These are phyloP conservation scores for Pachydiplax longipennis DNA, from an alignment of 2,888 invertebrate species.

Conservation along the genomic window DNA sequence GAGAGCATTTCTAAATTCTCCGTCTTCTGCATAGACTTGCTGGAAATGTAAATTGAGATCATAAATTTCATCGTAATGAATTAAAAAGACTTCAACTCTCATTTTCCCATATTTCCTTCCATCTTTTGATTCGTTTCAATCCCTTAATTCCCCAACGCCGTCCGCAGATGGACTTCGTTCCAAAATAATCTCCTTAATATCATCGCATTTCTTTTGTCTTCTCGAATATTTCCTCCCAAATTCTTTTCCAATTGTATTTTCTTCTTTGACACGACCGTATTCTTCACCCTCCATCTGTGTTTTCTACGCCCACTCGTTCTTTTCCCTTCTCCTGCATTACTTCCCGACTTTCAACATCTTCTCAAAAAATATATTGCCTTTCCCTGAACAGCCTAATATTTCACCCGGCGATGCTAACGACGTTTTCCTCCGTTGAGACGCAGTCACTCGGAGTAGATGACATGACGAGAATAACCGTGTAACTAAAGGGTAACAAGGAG, in stretches of 20 bases:
- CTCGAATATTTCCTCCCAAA: neutral
- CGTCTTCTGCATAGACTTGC: no score
- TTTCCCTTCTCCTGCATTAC: neutral
- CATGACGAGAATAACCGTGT: neutral
- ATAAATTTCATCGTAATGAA: no score
- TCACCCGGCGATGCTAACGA: conserved; percentile 16
- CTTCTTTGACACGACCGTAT: neutral
- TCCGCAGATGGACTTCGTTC: neutral
- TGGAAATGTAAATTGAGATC: no score
- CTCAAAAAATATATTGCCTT: conserved; percentile 23
- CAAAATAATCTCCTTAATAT: neutral
- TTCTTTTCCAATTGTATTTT: neutral
- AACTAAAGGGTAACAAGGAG: no score
- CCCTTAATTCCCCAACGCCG: neutral
- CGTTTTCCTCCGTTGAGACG: conserved; percentile 7
- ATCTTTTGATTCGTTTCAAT: neutral
- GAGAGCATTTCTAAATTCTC: no score
- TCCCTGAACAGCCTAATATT: conserved; percentile 3
- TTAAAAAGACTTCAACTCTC: neutral
- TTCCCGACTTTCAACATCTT: neutral
- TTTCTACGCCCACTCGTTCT: neutral
- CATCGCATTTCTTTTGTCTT: neutral
- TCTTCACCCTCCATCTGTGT: neutral
- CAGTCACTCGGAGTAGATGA: neutral
- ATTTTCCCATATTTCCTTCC: neutral